Evolutionary conservation across 2,797 vertebrate species (phyloP), one percentile per base, ranked within the genome.

Genomic region (Oreochromis mossambicus): DNA sequence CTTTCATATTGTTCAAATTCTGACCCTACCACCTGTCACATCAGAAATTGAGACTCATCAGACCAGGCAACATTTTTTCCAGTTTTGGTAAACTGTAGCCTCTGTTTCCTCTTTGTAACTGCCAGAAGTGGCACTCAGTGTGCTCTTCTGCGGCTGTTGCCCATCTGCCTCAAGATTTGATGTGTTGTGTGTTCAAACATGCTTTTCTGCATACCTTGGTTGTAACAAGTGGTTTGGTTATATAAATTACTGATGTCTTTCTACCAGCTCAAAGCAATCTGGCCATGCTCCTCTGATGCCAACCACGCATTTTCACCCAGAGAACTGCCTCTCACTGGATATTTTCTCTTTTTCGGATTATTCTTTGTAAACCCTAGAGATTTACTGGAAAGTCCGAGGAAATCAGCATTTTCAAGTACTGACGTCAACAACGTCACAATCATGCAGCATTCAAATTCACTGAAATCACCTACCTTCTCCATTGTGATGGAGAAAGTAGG

Each of bases 141-240:
- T 70, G 66, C 21, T 46, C 66, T 70, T 70, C 66, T 7, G 6
- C 1, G 46, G 3, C 58, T 63, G 19, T 63, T n/a, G 58, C 58
- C 0, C 32, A 8, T n/a, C 0, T 63, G 32, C 32, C 19, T 68
- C 21, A 11, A 46, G 2, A 43, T 6, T 15, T 9, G 7, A 46
- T 8, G 0, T 26, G 38, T 17, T 26, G 38, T 48, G 24, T 26
- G 24, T 32, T 48, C 26, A 48, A 29, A 48, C 24, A 29, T 73
- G 43, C 68, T 48, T 29, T 48, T 73, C 21, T 73, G 68, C 43
- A 48, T 48, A 48, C 24, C 15, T 73, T 73, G 15, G 0, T 73
- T 48, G 43, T 48, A 48, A 48, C 14, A 19, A 73, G 43, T 12
- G 24, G 24, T 73, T 46, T 12, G 24, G 24, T 73, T 46, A 70